Evolutionary conservation across 2,888 invertebrate species (phyloP).

Genomic region (Entomobrya proxima): DNA sequence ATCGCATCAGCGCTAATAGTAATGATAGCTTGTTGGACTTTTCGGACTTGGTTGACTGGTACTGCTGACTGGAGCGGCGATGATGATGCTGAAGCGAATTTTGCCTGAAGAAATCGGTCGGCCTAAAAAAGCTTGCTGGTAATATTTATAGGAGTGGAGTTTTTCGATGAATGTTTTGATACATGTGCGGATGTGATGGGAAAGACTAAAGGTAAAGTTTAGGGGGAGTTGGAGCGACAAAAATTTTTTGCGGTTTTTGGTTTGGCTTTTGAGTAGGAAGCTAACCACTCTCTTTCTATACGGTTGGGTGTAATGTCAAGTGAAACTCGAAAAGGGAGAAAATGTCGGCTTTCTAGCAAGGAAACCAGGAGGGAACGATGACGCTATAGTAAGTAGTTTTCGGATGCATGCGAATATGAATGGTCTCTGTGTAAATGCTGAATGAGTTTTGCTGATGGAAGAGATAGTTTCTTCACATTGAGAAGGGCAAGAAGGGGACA

Average conservation of each 20-base stretch:
- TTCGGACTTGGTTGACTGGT: slow-evolving; percentile 13
- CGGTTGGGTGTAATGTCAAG: slow-evolving; percentile 4
- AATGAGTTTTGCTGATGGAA: background rate
- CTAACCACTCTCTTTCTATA: too few species aligned
- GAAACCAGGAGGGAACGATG: background rate
- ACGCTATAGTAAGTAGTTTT: background rate
- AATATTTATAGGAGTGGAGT: background rate
- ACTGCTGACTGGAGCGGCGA: slow-evolving; percentile 13
- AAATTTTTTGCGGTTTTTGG: slow-evolving; percentile 16
- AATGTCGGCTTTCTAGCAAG: background rate
- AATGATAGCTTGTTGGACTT: slow-evolving; percentile 45
- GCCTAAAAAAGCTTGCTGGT: slow-evolving; percentile 7
- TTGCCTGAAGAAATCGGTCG: slow-evolving; percentile 38
- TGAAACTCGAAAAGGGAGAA: slow-evolving; percentile 2
- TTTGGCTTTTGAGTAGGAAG: background rate
- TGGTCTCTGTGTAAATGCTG: background rate
- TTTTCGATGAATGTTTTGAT: slow-evolving; percentile 4
- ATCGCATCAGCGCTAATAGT: slow-evolving; percentile 31
- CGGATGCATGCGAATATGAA: background rate
- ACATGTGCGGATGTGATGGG: background rate
- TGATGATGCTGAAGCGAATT: slow-evolving; percentile 1
- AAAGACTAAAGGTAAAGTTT: background rate
- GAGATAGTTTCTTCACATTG: slow-evolving; percentile 21
- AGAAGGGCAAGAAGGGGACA: background rate
- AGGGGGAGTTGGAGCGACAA: background rate